Conservation (phyloP, 1,140 invertebrate genomes). For the Trigoniulus corallinus region DNA sequence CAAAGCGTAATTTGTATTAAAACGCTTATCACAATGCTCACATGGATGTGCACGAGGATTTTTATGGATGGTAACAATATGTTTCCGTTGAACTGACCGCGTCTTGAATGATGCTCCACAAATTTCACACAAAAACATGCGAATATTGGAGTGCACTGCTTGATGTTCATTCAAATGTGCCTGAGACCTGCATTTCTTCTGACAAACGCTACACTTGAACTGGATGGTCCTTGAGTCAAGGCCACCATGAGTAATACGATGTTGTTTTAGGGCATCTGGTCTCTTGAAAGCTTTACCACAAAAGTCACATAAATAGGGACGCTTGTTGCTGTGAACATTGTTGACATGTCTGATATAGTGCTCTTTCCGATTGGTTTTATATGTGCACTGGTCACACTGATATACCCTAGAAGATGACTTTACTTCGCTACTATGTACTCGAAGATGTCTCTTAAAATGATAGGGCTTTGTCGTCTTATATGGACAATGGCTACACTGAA, state of each 20-base stretch:
- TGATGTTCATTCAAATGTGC: slow-evolving; percentile 19
- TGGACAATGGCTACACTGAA: slow-evolving; percentile 15
- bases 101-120: slow-evolving; percentile 33
- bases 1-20: slow-evolving; percentile 30
- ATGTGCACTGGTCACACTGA: slow-evolving; percentile 20
- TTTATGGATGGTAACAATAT: slow-evolving; percentile 27
- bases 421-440: slow-evolving; percentile 10
- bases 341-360: slow-evolving; percentile 24
- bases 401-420: slow-evolving; percentile 1
- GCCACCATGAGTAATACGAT: slow-evolving; percentile 21
- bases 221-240: slow-evolving; percentile 12
- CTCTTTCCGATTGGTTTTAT: slow-evolving; percentile 23
- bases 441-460: slow-evolving; percentile 17
- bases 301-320: slow-evolving; percentile 27
- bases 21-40: slow-evolving; percentile 22
- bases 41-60: slow-evolving; percentile 25
- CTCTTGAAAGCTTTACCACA: slow-evolving; percentile 30
- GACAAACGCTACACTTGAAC: slow-evolving; percentile 22
- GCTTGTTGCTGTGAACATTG: slow-evolving; percentile 23
- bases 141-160: slow-evolving; percentile 26
- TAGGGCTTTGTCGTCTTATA: slow-evolving; percentile 17
- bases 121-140: slow-evolving; percentile 29
- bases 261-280: slow-evolving; percentile 25
- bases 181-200: slow-evolving; percentile 26
- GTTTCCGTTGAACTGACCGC: slow-evolving; percentile 27